A percentile compares a stretch with the other conserved stretches of the same genome.
Evolutionary conservation across 2,113 vertebrate genomes (phyloP).

Genomic region (Centrocercus urophasianus): DNA sequence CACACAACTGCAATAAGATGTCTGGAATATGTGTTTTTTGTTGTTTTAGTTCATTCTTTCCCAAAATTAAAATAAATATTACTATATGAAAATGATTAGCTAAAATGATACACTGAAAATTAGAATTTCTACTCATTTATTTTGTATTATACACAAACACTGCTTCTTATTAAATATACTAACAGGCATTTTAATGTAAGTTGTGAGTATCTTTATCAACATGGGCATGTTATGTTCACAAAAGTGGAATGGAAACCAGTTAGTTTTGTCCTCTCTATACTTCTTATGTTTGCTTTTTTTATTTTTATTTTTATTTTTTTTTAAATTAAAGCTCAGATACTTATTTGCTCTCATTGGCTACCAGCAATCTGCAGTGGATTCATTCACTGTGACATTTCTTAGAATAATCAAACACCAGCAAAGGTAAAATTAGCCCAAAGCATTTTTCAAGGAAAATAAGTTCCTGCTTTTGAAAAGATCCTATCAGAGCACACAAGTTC

Average conservation of each 20-base stretch:
- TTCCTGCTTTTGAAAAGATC: neutral
- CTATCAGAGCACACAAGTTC: neutral
- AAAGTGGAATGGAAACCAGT: neutral
- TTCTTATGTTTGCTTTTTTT: neutral
- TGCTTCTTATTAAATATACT: neutral
- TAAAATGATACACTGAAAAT: neutral
- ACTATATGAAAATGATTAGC: neutral
- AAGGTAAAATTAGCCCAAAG: neutral
- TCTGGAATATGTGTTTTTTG: neutral
- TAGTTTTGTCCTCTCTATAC: fast-evolving
- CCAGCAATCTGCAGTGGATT: neutral
- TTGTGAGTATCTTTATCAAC: neutral
- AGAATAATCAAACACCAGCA: neutral
- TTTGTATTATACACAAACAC: neutral
- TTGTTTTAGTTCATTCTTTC: neutral
- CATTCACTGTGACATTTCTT: neutral
- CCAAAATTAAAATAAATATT: neutral
- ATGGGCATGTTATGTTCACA: neutral
- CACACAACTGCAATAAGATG: neutral
- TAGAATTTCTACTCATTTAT: neutral
- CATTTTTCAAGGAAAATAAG: neutral
- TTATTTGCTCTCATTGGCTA: neutral
- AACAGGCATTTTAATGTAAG: neutral
- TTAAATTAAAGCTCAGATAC: neutral
- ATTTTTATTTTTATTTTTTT: neutral